Base-by-base conservation (phyloP, 2,113 vertebrate genomes). In the Zingel zingel region DNA sequence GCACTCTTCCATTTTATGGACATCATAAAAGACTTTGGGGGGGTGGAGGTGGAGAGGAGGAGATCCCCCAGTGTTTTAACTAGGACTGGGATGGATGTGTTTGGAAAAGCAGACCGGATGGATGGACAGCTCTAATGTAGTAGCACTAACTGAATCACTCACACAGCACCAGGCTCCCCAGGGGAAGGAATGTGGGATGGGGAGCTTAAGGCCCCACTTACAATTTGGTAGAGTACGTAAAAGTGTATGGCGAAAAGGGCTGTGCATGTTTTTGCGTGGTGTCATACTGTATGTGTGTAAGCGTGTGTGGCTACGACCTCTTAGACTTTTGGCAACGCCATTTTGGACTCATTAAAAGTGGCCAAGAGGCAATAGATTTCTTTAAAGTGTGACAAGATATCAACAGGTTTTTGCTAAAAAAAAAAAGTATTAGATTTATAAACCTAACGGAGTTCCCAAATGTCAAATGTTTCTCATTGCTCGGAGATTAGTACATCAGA, bases 1-100 rank as follows among this genome's bases (percentile, higher is more conserved):
- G 95, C 95, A 95, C 96, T 97, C 96, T 97, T 94, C 96, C 94
- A 95, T 96, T 97, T 97, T 97, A 97, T 96, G 95, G 96, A 96
- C 94, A 96, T 96, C 95, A 96, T 96, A 96, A 93, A 95, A 95
- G 92, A 94, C 91, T 92, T 94, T 95, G 82, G 88, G 57, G 48
- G 39, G 85, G 84, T 83, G 86, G 89, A 84, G 81, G 87, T 82
- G 77, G 88, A 81, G 89, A 74, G 82, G 72, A 79, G 87, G 91
- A 85, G 91, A 86, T 84, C 90, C 88, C 94, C 86, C 86, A 89
- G 91, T 93, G 92, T 93, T 95, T 95, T 93, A 92, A 86, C 87
- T 94, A 96, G 91, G 86, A 90, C 91, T 84, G 93, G 91, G 94
- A 96, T 96, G 95, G 77, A 96, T 95, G 96, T 95, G 94, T 94